Evolutionary conservation across 2,113 vertebrate species (phyloP).

Genomic region (Melanerpes formicivorus): DNA sequence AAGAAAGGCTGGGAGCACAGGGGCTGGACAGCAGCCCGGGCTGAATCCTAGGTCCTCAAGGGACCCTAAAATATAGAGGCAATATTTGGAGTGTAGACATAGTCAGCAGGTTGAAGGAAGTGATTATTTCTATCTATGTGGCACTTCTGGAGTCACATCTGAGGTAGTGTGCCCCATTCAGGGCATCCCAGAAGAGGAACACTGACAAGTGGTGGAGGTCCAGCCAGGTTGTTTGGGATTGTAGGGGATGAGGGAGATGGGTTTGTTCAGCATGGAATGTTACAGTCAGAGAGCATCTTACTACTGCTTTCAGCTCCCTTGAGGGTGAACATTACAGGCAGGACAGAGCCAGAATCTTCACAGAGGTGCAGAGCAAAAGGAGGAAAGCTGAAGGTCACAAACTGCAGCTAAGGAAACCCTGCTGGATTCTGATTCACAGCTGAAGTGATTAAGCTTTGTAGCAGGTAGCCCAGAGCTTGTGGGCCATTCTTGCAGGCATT

Average conservation of each 20-base stretch:
- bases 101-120: not conserved
- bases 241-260: not conserved
- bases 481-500: not conserved
- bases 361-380: not conserved
- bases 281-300: not conserved
- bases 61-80: not conserved
- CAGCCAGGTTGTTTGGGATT: not conserved
- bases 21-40: not conserved
- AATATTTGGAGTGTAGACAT: not conserved
- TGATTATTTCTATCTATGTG: not conserved
- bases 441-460: not conserved
- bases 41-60: not conserved
- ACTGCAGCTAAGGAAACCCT: not conserved
- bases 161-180: fast-evolving
- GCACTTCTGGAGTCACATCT: not conserved
- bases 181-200: not conserved
- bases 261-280: not conserved
- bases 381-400: not conserved
- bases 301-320: not conserved
- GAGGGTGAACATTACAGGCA: fast-evolving
- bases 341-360: not conserved
- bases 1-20: not conserved
- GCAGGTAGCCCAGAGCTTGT: not conserved
- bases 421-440: fast-evolving
- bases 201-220: not conserved